Evolutionary conservation across 2,797 vertebrate species (phyloP).

Genomic region (Petrocephalus schoutedeni): DNA sequence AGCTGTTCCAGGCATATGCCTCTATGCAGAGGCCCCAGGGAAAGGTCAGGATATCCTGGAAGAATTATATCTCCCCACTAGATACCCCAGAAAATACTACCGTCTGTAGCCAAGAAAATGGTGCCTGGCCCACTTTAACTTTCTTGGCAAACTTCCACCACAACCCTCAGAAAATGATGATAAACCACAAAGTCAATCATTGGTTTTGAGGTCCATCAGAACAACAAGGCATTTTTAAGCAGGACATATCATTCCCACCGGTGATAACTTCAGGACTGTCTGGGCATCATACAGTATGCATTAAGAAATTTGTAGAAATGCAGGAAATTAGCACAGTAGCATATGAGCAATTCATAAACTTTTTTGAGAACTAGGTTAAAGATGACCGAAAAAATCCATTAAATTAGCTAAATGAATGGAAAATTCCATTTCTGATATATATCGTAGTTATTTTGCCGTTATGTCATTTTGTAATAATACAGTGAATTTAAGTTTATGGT

Average conservation of each 20-base stretch:
- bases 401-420: not conserved
- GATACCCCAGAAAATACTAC: not conserved
- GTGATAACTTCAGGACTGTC: not conserved
- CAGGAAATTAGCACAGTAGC: not conserved
- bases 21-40: not conserved
- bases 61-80: not conserved
- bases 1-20: not conserved
- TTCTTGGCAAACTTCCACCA: not conserved
- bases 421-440: not conserved
- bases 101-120: not conserved
- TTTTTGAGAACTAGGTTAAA: not conserved
- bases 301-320: not conserved
- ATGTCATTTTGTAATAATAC: not conserved
- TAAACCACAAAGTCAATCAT: not conserved
- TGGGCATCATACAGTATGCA: not conserved
- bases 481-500: not conserved
- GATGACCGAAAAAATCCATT: not conserved
- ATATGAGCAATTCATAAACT: not conserved
- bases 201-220: not conserved
- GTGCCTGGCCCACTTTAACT: not conserved
- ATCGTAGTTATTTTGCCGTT: not conserved
- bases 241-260: not conserved
- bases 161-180: not conserved
- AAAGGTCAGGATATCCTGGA: not conserved
- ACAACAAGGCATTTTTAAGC: not conserved